phyloP scores from a whole-genome alignment of 2,888 invertebrate species.

The Teleiodes luculella region DNA sequence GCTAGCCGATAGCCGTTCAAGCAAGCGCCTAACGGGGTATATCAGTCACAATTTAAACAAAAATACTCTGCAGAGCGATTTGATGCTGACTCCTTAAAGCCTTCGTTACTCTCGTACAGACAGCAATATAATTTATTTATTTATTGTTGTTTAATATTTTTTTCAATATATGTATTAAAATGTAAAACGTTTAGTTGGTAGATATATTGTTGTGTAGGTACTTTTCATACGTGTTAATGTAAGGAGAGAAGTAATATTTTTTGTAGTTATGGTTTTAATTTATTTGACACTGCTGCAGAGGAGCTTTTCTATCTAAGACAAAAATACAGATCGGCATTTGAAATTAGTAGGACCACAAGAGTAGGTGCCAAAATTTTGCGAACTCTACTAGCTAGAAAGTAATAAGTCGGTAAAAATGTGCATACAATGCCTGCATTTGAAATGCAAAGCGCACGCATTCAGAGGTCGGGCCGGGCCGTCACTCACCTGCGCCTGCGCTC shows the following conservation, averaged over 20 bases:
- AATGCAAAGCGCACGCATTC: constrained; percentile 69
- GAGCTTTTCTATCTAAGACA: too few species aligned
- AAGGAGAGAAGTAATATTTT: too few species aligned
- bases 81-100: constrained; percentile 46
- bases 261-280: not conserved
- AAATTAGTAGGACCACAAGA: too few species aligned
- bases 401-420: constrained; percentile 78
- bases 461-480: constrained; percentile 54
- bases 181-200: too few species aligned
- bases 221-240: too few species aligned
- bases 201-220: too few species aligned
- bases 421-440: constrained; percentile 76
- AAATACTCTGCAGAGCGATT: constrained; percentile 59
- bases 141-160: too few species aligned
- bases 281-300: not conserved
- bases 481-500: constrained; percentile 34
- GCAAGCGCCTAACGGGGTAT: constrained; percentile 48
- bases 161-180: too few species aligned
- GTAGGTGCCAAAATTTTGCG: constrained; percentile 27
- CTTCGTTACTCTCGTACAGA: constrained; percentile 62
- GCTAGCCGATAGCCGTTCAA: constrained; percentile 34
- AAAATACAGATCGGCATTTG: not conserved
- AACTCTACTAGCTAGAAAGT: constrained; percentile 57
- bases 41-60: constrained; percentile 75
- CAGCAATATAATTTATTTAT: constrained; percentile 29